Base-by-base conservation (phyloP, 1,140 invertebrate genomes). In the Maconellicoccus hirsutus region DNA sequence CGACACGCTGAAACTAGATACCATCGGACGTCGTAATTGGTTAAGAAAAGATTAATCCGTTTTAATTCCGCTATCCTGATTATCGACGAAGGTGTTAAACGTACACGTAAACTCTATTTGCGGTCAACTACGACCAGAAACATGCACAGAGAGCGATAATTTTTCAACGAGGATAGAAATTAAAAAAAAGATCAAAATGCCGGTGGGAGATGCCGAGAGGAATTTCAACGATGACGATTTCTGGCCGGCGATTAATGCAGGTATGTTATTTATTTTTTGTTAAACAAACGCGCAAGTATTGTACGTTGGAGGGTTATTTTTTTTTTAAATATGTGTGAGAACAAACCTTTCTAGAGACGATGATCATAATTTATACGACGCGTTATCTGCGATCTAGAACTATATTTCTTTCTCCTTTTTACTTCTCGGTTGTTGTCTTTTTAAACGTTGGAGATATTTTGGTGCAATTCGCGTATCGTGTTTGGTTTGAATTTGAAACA, bases 171-270 rank as follows among this genome's bases (percentile, higher is more conserved):
- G n/a, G n/a, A n/a, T n/a, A n/a, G n/a, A n/a, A n/a, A n/a, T n/a
- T n/a, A 52, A 52, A 52, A 66, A 22, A 66, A 66, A 66, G 21
- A 25, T 8, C 21, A 66, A 66, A 66, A 66, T 66, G 61, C 61
- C 61, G 25, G 61, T 66, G 21, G 61, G 61, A 25, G 61, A 66
- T 10, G 61, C 25, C 22, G 61, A 66, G 21, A 66, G 25, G 25
- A 66, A 66, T 66, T 66, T 66, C 25, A 66, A 25, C 61, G 61
- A 66, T 22, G 61, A 66, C 25, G 61, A 66, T 25, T 66, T 66
- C 25, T 66, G 61, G 61, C 61, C 61, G 16, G 61, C 61, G 22
- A 66, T 66, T 26, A 66, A 66, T 26, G 61, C 21, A 66, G 61
- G 61, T 66, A 66, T 66, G 61, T 66, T 66, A 66, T 66, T 66